phyloP scores from a whole-genome alignment of 2,113 vertebrate genomes.

The Gobio gobio region DNA sequence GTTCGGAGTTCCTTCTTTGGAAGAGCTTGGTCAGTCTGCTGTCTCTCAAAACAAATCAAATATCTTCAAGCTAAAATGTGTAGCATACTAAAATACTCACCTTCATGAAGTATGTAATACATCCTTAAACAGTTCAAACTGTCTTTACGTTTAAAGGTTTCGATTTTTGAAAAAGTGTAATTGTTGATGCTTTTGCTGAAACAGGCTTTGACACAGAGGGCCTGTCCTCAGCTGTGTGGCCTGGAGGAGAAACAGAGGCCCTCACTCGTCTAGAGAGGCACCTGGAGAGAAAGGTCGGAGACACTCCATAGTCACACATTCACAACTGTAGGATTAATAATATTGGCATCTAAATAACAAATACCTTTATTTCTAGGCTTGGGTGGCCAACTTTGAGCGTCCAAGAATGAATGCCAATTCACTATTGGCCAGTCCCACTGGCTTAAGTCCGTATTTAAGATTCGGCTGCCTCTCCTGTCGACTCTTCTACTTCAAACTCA shows the following conservation, averaged over 20 bases:
- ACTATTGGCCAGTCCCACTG: conserved; percentile 93
- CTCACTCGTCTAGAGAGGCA: conserved; percentile 94
- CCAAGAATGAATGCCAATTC: conserved; percentile 98
- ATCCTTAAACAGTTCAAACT: neutral
- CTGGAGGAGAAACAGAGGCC: conserved; percentile 94
- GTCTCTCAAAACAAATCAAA: neutral
- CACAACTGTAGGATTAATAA: neutral
- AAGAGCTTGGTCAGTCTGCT: conserved; percentile 86
- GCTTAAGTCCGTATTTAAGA: conserved; percentile 95
- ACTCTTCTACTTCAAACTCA: conserved; percentile 97
- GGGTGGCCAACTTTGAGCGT: conserved; percentile 98
- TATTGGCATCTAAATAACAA: neutral
- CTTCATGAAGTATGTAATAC: neutral
- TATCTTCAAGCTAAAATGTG: neutral
- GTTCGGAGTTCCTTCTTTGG: conserved; percentile 93
- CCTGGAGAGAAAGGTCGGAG: conserved; percentile 90
- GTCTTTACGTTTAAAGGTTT: neutral
- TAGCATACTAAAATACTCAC: neutral
- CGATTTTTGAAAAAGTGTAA: neutral
- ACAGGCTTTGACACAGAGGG: conserved; percentile 96
- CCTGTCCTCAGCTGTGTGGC: conserved; percentile 93
- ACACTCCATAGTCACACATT: neutral
- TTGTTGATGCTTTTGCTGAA: neutral
- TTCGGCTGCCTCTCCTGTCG: conserved; percentile 97
- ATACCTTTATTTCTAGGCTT: conserved; percentile 78